Base-by-base conservation (phyloP, 2,797 vertebrate genomes). In the Xenopus petersii region DNA sequence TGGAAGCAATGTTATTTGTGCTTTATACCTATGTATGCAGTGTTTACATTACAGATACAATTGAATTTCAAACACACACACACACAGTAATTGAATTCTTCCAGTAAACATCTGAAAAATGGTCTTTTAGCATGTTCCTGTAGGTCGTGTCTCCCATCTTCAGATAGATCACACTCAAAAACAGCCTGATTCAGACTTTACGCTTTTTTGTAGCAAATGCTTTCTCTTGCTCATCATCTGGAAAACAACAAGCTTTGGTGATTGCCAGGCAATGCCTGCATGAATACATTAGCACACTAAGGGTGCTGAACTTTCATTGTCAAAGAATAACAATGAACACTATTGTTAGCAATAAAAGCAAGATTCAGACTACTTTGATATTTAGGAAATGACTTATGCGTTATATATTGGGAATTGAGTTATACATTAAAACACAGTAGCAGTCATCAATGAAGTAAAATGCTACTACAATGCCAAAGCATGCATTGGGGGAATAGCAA, bases 141-240 rank as follows among this genome's bases (percentile, higher is more conserved):
- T n/a, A 17, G 15, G 15, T 64, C 12, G 5, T 60, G 10, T 42
- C 8, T 42, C 36, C 36, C 17, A 5, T 2, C 36, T 17, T 17
- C 10, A 30, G 12, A 4, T 13, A 10, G 10, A 12, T 15, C 6
- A 2, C 4, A 17, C 36, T 71, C 75, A 2, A 13, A 8, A 2
- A 60, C 10, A 24, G 10, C 58, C 9, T 5, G 24, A 2, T 4
- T 60, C 5, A 95, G 61, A 93, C 88, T 72, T 93, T 93, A 2
- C 92, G 93, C 77, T 93, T 98, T 88, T 98, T 98, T 42, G 83
- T 63, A 0, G 94, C 92, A 67, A 82, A 55, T 15, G 81, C 73
- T 3, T 84, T 76, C 10, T 91, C 91, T 46, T 89, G 84, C 13
- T 97, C 95, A 49, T 89, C 94, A 83, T 96, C 96, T 93, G 74